Evolutionary conservation across 2,113 vertebrate genomes (phyloP).

Genomic region (Mirza zaza): DNA sequence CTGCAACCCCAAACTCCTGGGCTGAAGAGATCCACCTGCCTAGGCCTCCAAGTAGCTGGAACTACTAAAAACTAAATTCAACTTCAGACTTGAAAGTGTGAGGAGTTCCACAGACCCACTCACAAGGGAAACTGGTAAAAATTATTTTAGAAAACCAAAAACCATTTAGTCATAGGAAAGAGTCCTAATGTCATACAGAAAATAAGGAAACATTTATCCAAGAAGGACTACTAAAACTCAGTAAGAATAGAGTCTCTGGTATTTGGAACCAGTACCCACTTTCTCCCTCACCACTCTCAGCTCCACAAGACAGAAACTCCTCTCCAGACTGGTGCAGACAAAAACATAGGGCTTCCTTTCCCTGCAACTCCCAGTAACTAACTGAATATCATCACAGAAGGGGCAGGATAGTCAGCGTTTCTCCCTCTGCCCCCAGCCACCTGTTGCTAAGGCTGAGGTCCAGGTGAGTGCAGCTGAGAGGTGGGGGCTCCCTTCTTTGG

Average conservation of each 20-base stretch:
- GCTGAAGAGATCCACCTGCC: too few relatives aligned
- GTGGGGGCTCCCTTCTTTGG: background rate
- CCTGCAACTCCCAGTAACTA: background rate
- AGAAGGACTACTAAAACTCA: background rate
- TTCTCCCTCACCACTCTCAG: background rate
- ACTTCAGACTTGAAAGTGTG: background rate
- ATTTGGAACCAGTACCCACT: too few relatives aligned
- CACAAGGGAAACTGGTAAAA: background rate
- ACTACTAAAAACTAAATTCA: background rate
- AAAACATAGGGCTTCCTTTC: background rate
- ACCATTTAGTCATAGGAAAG: background rate
- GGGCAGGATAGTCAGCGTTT: background rate
- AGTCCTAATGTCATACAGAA: background rate
- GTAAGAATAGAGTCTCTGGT: background rate
- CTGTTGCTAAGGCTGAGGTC: too few relatives aligned
- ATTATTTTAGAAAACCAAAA: background rate
- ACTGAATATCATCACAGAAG: background rate
- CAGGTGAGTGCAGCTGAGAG: background rate
- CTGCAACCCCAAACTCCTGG: too few relatives aligned
- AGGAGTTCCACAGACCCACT: background rate
- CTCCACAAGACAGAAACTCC: background rate
- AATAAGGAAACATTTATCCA: background rate
- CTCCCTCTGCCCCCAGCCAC: background rate
- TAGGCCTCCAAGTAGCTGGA: too few relatives aligned
- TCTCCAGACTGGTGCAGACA: background rate